Percentiles rank a stretch among this genome's conserved stretches.
Conservation (phyloP, 2,797 vertebrate genomes). For the Coregonus suidteri region DNA sequence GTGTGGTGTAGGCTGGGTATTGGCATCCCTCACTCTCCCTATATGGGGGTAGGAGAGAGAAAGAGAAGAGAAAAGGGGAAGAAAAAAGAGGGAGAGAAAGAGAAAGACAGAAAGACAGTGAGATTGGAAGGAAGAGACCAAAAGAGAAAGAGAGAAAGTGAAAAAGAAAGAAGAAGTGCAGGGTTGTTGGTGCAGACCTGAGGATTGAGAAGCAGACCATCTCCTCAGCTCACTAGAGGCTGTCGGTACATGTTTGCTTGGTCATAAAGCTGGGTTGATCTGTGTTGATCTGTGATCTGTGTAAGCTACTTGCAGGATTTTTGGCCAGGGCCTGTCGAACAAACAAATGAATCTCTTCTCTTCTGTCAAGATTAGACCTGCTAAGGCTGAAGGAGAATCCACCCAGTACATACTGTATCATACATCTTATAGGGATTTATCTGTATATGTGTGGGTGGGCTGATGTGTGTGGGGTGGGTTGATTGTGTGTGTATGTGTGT, state of each 20-base stretch:
- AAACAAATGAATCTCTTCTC: neutral
- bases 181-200: neutral
- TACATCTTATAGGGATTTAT: neutral
- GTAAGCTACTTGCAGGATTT: neutral
- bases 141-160: constrained; percentile 26
- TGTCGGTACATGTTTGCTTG: neutral
- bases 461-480: constrained; percentile 1
- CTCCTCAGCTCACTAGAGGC: neutral
- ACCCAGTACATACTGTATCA: neutral
- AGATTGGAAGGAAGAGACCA: neutral
- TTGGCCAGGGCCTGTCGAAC: neutral
- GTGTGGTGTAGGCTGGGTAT: neutral
- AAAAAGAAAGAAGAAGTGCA: too few species aligned
- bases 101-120: constrained; percentile 14
- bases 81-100: constrained; percentile 12
- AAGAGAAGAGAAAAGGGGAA: constrained; percentile 8
- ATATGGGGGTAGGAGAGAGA: neutral
- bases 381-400: neutral
- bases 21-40: neutral
- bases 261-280: neutral
- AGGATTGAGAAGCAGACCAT: neutral
- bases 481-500: neutral
- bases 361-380: neutral
- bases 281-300: constrained; percentile 7
- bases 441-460: neutral